Evolutionary conservation across 2,888 invertebrate genomes (phyloP), one percentile per base, ranked within the genome.

Genomic region (Drosophila kuntzei): DNA sequence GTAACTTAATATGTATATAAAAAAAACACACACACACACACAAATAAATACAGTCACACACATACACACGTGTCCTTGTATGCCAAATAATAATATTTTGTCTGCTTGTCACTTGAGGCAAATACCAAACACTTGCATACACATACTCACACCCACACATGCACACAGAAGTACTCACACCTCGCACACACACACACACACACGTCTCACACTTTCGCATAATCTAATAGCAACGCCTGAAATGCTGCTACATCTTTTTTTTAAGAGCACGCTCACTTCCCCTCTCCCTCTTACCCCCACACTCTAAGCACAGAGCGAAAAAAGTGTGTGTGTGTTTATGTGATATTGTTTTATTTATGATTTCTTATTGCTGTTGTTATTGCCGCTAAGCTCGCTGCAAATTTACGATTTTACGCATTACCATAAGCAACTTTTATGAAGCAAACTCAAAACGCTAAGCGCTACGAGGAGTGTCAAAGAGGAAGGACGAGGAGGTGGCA

Each of bases 311-410:
- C 27, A 9, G 11, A 25, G 43, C 8, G 43, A n/a, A n/a, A 8
- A 14, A 25, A 6, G 49, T 54, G 47, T 39, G 50, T 66, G 65
- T 80, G 84, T 74, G 72, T 75, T 85, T 79, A 76, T 84, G 57
- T 57, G 71, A 74, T 81, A 83, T 81, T 87, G 85, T 84, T 85
- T 82, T 87, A 84, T 84, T 84, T 87, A 84, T 85, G 81, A 84
- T 84, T 85, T 76, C 73, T 81, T 87, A 87, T 78, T 68, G 66
- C 63, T 72, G 60, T 46, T 66, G 57, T 70, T 74, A 73, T 74
- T 72, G 73, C 63, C 39, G 79, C 78, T 75, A 68, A 68, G 77
- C 71, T 65, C 66, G 71, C 71, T 80, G 73, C 70, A 80, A 71
- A 85, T 82, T 72, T 69, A 71, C 82, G 76, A 78, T 79, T 81